Conservation (phyloP, 2,888 invertebrate species). For the Drosophila peninsularis region DNA sequence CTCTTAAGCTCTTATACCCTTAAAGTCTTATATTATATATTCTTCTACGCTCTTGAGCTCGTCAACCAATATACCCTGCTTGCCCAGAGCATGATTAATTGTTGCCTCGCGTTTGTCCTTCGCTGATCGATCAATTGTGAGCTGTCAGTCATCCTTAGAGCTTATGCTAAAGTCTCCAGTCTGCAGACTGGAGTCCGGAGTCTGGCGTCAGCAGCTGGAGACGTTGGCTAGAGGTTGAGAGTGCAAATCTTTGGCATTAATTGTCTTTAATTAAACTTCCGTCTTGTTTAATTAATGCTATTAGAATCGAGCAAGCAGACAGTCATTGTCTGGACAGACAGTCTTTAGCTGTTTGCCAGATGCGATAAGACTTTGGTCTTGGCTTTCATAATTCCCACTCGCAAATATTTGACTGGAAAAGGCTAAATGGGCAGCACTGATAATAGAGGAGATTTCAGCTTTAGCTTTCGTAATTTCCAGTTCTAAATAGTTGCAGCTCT, state of each 20-base stretch:
- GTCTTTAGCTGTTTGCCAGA: slow-evolving; percentile 5
- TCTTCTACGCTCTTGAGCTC: no score
- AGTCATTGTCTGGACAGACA: slow-evolving; percentile 39
- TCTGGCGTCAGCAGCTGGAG: slow-evolving; percentile 1
- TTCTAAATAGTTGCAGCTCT: slow-evolving; percentile 24
- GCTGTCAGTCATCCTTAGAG: slow-evolving; percentile 46
- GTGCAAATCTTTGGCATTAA: slow-evolving; percentile 67
- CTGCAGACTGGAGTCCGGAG: background rate
- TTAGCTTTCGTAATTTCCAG: slow-evolving; percentile 6
- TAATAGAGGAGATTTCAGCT: slow-evolving; percentile 49
- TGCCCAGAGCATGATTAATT: slow-evolving; percentile 1
- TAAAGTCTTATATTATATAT: no score
- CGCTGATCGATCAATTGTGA: slow-evolving; percentile 45
- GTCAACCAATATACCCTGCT: background rate
- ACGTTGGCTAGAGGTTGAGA: slow-evolving; percentile 40
- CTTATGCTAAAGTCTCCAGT: background rate
- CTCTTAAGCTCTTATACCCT: no score
- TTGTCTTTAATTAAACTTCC: slow-evolving; percentile 77
- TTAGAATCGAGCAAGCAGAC: slow-evolving; percentile 53
- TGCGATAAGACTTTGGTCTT: slow-evolving; percentile 53
- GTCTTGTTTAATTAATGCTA: slow-evolving; percentile 64
- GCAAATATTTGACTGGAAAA: background rate
- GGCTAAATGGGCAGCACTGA: background rate
- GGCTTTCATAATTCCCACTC: background rate
- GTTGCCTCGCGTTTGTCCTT: slow-evolving; percentile 22